Conservation (phyloP, 2,797 vertebrate species). For the Ceyx erithaca region DNA sequence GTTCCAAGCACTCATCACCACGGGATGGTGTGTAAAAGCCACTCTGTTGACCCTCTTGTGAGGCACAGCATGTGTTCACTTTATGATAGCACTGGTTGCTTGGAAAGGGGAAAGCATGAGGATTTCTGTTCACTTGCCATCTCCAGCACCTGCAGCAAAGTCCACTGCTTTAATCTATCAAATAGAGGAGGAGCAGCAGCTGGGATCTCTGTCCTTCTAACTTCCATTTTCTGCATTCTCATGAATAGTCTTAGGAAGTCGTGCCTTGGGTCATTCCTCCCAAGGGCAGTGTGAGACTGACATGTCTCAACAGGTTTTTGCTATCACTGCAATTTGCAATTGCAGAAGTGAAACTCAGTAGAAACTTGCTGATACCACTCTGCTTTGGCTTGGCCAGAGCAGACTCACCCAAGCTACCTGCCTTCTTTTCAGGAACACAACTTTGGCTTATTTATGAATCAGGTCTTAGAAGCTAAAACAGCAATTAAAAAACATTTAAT, state of each 20-base stretch:
- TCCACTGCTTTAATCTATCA: not conserved
- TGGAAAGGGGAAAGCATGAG: not conserved
- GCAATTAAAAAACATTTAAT: not conserved
- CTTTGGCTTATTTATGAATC: not conserved
- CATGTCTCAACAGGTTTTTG: not conserved
- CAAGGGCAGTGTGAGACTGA: not conserved
- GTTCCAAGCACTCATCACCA: not conserved
- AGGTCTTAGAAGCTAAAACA: not conserved
- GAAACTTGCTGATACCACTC: not conserved
- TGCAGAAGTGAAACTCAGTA: not conserved
- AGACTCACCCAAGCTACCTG: not conserved
- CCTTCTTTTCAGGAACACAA: not conserved
- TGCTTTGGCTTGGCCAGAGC: not conserved
- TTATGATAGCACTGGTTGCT: not conserved
- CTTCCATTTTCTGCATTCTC: not conserved
- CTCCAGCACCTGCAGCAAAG: not conserved
- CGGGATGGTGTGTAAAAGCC: not conserved
- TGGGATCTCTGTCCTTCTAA: not conserved
- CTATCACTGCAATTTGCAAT: not conserved
- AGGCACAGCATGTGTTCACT: not conserved
- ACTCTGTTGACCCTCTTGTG: not conserved
- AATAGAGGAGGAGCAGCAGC: not conserved
- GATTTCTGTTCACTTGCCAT: not conserved
- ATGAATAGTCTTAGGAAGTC: not conserved
- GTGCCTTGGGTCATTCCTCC: not conserved